A percentile compares a stretch with the other conserved stretches of the same genome.
Conservation (phyloP, 2,888 invertebrate species). For the Lithophane ornitopus region DNA sequence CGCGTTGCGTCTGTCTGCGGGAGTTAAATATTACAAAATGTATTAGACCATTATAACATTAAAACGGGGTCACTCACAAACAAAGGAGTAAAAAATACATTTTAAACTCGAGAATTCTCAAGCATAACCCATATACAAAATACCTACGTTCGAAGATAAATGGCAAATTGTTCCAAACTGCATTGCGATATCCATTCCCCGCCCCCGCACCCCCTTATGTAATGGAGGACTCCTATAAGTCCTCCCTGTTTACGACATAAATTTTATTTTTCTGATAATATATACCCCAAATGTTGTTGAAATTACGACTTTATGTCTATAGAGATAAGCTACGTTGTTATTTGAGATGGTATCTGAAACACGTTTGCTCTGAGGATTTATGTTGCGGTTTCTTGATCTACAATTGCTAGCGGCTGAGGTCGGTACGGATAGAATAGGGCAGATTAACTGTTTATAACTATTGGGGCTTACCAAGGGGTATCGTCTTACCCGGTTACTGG, state of each 20-base stretch:
- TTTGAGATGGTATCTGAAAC: conserved; percentile 55
- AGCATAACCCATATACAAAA: conserved; percentile 54
- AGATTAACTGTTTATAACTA: conserved; percentile 33
- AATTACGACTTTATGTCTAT: conserved; percentile 65
- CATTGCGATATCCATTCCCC: conserved; percentile 50
- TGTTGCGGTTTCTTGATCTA: conserved; percentile 65
- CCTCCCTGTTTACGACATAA: conserved; percentile 48
- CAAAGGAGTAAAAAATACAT: conserved; percentile 30
- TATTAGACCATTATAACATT: neutral
- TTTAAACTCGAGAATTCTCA: conserved; percentile 21
- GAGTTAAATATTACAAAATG: too few species aligned
- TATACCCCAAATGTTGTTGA: conserved; percentile 56
- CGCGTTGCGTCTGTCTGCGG: too few species aligned
- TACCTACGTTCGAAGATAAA: conserved; percentile 45
- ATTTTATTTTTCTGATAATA: conserved; percentile 65
- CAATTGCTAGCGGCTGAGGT: conserved; percentile 40
- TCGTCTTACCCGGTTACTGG: too few species aligned
- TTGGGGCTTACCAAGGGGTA: too few species aligned
- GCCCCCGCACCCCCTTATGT: conserved; percentile 3
- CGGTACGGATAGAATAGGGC: conserved; percentile 20
- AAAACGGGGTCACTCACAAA: conserved; percentile 34
- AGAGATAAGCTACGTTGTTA: conserved; percentile 63
- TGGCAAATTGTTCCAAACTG: conserved; percentile 46
- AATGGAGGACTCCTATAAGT: conserved; percentile 37
- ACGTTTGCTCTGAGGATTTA: conserved; percentile 66